phyloP scores from a whole-genome alignment of 2,888 invertebrate species.

The Xanthia togata region DNA sequence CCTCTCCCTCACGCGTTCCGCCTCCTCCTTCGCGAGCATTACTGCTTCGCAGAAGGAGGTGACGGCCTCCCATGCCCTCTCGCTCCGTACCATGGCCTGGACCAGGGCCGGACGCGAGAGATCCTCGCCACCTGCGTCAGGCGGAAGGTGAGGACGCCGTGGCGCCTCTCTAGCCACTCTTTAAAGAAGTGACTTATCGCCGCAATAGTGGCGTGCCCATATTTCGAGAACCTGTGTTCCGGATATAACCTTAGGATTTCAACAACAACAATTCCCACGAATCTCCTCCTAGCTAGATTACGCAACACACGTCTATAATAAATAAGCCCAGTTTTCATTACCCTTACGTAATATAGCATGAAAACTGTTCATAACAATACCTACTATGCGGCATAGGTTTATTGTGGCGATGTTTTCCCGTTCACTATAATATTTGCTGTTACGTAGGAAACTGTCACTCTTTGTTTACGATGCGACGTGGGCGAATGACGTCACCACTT shows the following conservation, averaged over 20 bases:
- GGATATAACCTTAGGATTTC: background rate
- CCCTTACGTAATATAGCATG: slow-evolving; percentile 17
- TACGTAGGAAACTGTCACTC: slow-evolving; percentile 46
- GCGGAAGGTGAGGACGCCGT: too few species aligned
- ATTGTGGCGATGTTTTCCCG: slow-evolving; percentile 14
- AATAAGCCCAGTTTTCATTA: slow-evolving; percentile 5
- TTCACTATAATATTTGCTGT: slow-evolving; percentile 10
- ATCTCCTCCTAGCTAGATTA: background rate
- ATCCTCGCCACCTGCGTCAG: too few species aligned
- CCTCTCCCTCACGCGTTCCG: too few species aligned
- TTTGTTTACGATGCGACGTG: slow-evolving; percentile 36
- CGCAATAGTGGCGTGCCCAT: too few species aligned
- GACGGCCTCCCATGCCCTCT: too few species aligned
- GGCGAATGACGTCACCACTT: slow-evolving; percentile 49
- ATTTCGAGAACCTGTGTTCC: background rate
- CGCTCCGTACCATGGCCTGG: too few species aligned
- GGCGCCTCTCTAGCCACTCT: too few species aligned
- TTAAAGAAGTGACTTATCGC: too few species aligned
- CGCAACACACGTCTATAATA: slow-evolving; percentile 14
- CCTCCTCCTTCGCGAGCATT: too few species aligned
- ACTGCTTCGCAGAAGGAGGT: too few species aligned
- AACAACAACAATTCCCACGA: background rate
- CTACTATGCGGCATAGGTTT: background rate
- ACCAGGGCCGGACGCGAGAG: too few species aligned
- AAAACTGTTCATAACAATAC: slow-evolving; percentile 2